Conservation (phyloP, 2,888 invertebrate species). For the Tribolium freemani region DNA sequence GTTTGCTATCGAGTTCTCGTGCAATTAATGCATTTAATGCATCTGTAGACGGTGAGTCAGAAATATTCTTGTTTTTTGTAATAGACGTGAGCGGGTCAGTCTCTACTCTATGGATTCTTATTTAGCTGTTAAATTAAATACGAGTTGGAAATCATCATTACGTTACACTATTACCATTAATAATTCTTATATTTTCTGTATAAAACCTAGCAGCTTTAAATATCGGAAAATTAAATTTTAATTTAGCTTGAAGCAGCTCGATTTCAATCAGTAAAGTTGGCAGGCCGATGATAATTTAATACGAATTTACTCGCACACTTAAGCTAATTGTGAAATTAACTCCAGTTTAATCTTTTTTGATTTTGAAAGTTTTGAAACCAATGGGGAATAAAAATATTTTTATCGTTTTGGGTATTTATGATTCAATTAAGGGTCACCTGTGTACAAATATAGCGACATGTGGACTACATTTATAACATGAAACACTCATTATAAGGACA, state of each 20-base stretch:
- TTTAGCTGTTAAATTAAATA: background rate
- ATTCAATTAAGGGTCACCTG: slow-evolving; percentile 17
- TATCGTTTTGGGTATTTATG: slow-evolving; percentile 2
- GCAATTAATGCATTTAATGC: background rate
- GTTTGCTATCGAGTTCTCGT: background rate
- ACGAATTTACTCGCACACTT: slow-evolving; percentile 21
- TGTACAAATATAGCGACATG: slow-evolving; percentile 21
- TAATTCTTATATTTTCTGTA: slow-evolving; percentile 8
- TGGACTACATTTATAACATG: slow-evolving; percentile 34
- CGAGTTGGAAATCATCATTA: background rate
- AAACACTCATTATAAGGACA: slow-evolving; percentile 63
- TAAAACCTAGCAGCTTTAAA: slow-evolving; percentile 7
- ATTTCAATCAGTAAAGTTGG: slow-evolving; percentile 29
- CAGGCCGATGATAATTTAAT: slow-evolving; percentile 32
- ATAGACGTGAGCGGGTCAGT: background rate
- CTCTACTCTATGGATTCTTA: background rate
- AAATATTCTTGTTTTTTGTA: background rate
- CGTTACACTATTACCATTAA: background rate
- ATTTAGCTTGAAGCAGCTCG: slow-evolving; percentile 20
- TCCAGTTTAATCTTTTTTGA: slow-evolving; percentile 7
- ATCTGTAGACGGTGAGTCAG: slow-evolving; percentile 2
- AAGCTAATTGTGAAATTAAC: slow-evolving; percentile 24
- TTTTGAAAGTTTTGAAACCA: background rate
- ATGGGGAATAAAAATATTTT: background rate
- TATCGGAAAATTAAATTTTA: slow-evolving; percentile 33